Evolutionary conservation across 2,797 vertebrate species (phyloP).

Genomic region (Hypotaenidia okinawae): DNA sequence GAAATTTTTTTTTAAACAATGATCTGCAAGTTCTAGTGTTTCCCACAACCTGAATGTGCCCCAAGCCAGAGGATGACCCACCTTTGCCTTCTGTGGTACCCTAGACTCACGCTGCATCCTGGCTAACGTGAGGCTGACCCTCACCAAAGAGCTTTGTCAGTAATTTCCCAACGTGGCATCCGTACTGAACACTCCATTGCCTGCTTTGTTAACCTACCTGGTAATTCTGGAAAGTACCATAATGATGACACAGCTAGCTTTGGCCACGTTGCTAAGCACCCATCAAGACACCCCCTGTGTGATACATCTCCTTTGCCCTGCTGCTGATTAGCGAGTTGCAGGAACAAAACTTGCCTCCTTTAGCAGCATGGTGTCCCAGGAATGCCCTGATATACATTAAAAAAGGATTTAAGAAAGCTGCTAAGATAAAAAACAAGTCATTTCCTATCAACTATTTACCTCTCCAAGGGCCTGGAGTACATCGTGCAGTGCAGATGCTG

Average conservation of each 20-base stretch:
- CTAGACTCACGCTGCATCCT: not conserved
- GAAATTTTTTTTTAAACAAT: not conserved
- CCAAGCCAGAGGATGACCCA: not conserved
- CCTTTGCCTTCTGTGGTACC: not conserved
- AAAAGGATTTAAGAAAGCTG: not conserved
- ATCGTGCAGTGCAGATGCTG: not conserved
- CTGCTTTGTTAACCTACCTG: not conserved
- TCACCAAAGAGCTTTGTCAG: not conserved
- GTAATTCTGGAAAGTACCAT: not conserved
- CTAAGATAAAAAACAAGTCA: not conserved
- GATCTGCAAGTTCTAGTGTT: not conserved
- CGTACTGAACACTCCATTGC: not conserved
- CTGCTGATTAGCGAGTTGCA: not conserved
- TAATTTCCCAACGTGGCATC: not conserved
- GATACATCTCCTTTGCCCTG: not conserved
- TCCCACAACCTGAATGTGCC: not conserved
- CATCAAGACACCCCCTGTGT: not conserved
- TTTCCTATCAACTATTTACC: constrained; percentile 27
- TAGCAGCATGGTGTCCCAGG: not conserved
- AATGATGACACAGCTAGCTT: not conserved
- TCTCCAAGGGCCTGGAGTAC: not conserved
- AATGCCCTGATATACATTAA: not conserved
- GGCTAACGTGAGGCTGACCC: not conserved
- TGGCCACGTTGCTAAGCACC: not conserved
- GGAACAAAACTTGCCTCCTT: not conserved